Percentiles rank a stretch among this genome's conserved stretches.
phyloP scores from a whole-genome alignment of 2,797 vertebrate genomes.

The Coracias cyanogaster region DNA sequence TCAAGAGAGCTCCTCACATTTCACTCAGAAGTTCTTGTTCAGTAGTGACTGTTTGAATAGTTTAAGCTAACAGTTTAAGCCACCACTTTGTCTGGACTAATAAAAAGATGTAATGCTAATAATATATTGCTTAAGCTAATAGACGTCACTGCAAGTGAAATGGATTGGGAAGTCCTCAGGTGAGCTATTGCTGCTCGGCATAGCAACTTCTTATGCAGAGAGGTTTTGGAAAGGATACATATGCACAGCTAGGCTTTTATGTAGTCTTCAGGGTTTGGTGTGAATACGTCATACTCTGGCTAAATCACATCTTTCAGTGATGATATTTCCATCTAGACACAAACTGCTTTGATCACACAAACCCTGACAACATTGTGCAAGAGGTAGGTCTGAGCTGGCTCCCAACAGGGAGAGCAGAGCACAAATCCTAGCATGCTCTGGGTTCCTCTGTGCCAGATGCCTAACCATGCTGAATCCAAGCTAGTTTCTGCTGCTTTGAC shows the following conservation, averaged over 20 bases:
- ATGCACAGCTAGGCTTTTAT: neutral
- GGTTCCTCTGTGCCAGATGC: neutral
- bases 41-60: neutral
- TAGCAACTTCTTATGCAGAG: accelerated
- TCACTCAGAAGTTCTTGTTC: neutral
- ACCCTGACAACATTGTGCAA: neutral
- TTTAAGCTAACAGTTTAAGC: neutral
- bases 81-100: accelerated
- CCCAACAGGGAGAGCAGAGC: neutral
- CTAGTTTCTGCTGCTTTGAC: neutral
- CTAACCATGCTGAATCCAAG: neutral
- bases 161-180: neutral
- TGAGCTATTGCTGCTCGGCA: neutral
- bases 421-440: neutral
- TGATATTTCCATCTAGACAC: neutral
- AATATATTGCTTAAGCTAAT: neutral
- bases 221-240: neutral
- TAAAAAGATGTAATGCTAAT: neutral
- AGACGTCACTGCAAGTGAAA: neutral
- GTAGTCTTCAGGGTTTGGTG: neutral
- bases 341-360: neutral
- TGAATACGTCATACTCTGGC: neutral
- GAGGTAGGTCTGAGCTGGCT: neutral
- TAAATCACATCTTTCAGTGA: neutral
- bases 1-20: neutral